A percentile compares a stretch with the other conserved stretches of the same genome.
These are phyloP conservation scores for Chironomus striatipennis DNA, from an alignment of 1,140 invertebrate species.

Conservation along the genomic window DNA sequence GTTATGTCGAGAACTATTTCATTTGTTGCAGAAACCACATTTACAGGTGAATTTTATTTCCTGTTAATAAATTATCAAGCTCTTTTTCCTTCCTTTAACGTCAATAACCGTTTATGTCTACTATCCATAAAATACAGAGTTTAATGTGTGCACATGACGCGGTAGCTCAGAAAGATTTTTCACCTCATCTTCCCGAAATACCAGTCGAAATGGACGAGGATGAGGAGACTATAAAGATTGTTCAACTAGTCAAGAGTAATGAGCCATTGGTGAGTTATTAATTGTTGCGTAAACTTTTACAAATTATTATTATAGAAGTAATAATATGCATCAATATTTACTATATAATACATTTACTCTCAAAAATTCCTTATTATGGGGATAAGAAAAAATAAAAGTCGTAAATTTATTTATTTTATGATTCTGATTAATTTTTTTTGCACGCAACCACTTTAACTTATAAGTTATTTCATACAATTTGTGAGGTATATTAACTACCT, in stretches of 20 bases:
- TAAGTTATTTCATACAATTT: conserved; percentile 19
- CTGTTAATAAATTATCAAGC: conserved; percentile 24
- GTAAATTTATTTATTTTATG: conserved; percentile 30
- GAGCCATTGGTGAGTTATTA: conserved; percentile 80
- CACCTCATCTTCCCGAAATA: conserved; percentile 80
- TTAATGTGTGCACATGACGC: conserved; percentile 87
- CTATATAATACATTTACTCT: too few relatives aligned
- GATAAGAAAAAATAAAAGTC: conserved; percentile 24
- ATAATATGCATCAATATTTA: too few relatives aligned
- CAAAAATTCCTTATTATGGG: too few relatives aligned
- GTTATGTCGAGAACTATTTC: conserved; percentile 69
- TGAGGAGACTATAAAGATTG: conserved; percentile 94
- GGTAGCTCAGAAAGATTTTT: conserved; percentile 90
- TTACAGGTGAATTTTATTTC: conserved; percentile 56
- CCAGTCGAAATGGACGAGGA: conserved; percentile 82
- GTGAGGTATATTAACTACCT: not conserved
- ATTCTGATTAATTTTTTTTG: conserved; percentile 29
- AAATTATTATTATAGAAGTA: too few relatives aligned
- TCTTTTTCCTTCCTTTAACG: conserved; percentile 31
- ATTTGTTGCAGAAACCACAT: conserved; percentile 73
- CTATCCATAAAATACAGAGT: conserved; percentile 48
- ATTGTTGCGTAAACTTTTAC: too few relatives aligned
- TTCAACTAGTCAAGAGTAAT: conserved; percentile 92
- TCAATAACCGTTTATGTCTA: not conserved
- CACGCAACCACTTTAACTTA: conserved; percentile 26